Evolutionary conservation across 2,113 vertebrate genomes (phyloP).

Genomic region (Cyprinodon variegatus): DNA sequence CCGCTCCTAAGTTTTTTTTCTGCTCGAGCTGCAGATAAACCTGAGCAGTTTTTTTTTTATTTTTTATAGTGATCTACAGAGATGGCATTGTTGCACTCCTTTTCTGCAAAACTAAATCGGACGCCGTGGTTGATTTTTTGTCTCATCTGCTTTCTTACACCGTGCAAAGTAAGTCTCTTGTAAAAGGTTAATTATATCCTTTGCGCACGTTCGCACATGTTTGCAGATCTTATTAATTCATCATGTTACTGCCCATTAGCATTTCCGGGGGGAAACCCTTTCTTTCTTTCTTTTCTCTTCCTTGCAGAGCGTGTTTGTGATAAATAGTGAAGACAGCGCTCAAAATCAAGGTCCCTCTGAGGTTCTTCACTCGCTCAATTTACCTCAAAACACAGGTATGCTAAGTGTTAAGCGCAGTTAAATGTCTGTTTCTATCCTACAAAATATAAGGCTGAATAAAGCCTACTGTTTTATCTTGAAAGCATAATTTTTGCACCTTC

Average conservation of each 20-base stretch:
- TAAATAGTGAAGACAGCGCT: constrained; percentile 18
- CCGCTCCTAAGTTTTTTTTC: constrained; percentile 4
- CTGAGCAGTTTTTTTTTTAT: not conserved
- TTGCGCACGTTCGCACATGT: constrained; percentile 8
- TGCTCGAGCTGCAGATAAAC: not conserved
- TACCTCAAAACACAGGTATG: constrained; percentile 75
- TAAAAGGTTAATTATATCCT: not conserved
- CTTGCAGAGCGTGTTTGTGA: constrained; percentile 45
- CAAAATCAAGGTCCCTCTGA: constrained; percentile 33
- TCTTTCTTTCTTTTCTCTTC: constrained; percentile 8
- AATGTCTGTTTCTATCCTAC: not conserved
- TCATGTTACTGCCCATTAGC: constrained; percentile 5
- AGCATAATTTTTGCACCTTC: not conserved
- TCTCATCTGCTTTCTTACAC: constrained; percentile 51
- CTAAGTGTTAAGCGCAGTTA: not conserved
- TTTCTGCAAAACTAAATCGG: constrained; percentile 23
- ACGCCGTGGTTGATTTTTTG: constrained; percentile 30
- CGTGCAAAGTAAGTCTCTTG: constrained; percentile 64
- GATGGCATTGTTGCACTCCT: constrained; percentile 50
- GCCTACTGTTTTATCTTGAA: not conserved
- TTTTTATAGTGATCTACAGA: constrained; percentile 28
- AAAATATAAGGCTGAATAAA: too few species aligned
- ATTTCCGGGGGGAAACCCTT: constrained; percentile 11
- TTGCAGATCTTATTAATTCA: constrained; percentile 32
- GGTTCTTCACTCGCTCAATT: constrained; percentile 66